Evolutionary conservation across 1,140 invertebrate genomes (phyloP).

Genomic region (Drosophila bifasciata): DNA sequence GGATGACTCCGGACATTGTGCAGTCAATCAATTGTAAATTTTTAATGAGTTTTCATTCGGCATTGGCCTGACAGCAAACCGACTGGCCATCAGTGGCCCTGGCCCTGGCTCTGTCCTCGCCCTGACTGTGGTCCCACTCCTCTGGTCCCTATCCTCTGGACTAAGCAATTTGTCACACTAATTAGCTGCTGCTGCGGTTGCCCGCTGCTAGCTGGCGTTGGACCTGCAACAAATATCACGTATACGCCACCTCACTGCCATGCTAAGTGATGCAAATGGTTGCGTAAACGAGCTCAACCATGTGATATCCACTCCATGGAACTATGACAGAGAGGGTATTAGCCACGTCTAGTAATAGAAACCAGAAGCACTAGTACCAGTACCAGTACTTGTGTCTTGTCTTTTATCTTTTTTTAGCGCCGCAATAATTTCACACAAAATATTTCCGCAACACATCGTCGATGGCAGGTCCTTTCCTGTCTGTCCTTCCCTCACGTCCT

Average conservation of each 20-base stretch:
- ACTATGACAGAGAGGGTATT: constrained; percentile 4
- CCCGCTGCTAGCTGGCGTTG: constrained; percentile 25
- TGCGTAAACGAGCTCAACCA: constrained; percentile 22
- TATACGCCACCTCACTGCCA: constrained; percentile 39
- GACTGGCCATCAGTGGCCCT: constrained; percentile 16
- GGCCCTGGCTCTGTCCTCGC: constrained; percentile 9
- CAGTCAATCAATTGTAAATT: constrained; percentile 81
- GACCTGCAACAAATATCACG: constrained; percentile 51
- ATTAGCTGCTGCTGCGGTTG: constrained; percentile 55
- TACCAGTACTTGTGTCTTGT: constrained; percentile 12
- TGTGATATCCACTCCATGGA: constrained; percentile 7
- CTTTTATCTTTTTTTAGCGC: constrained; percentile 5
- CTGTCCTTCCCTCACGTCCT: constrained; percentile 8
- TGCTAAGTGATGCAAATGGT: constrained; percentile 23
- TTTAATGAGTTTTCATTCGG: constrained; percentile 81
- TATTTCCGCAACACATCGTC: constrained; percentile 72
- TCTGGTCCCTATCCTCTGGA: constrained; percentile 17
- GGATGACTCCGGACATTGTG: constrained; percentile 51
- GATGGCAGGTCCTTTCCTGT: constrained; percentile 53
- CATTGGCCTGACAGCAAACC: constrained; percentile 32
- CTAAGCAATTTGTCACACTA: constrained; percentile 75
- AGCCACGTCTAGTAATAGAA: constrained; percentile 4
- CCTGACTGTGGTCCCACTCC: constrained; percentile 21
- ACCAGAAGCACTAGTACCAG: constrained; percentile 1
- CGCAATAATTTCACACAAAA: constrained; percentile 76